A percentile compares a stretch with the other conserved stretches of the same genome.
phyloP scores from a whole-genome alignment of 2,888 invertebrate genomes.

The Seira sanloemensis region DNA sequence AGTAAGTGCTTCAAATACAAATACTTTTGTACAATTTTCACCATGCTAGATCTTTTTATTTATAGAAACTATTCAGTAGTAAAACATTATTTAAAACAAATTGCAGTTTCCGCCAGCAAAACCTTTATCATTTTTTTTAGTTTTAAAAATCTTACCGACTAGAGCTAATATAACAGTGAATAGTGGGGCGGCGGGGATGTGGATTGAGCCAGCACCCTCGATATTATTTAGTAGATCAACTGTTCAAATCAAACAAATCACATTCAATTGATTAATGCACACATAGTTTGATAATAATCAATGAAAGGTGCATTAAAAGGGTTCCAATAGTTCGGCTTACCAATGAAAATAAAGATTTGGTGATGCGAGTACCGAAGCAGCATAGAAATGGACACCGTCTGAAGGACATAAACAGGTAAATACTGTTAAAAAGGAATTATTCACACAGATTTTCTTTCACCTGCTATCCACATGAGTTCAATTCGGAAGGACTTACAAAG shows the following conservation, averaged over 20 bases:
- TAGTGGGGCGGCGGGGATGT: slow-evolving; percentile 96
- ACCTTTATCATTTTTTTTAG: no score
- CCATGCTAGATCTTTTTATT: no score
- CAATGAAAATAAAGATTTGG: slow-evolving; percentile 99
- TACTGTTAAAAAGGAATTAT: slow-evolving; percentile 37
- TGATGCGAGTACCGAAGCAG: slow-evolving; percentile 98
- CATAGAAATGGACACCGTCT: slow-evolving; percentile 99
- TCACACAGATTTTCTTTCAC: slow-evolving; percentile 2
- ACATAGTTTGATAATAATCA: no score
- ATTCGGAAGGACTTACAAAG: slow-evolving; percentile 95
- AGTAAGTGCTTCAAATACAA: no score
- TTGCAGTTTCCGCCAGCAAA: no score
- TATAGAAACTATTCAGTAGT: no score
- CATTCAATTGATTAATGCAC: slow-evolving; percentile 10
- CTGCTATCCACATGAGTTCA: not conserved
- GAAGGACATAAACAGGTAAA: slow-evolving; percentile 77
- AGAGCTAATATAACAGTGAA: slow-evolving; percentile 97
- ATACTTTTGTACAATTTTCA: no score
- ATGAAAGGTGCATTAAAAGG: no score
- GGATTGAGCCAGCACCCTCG: slow-evolving; percentile 80
- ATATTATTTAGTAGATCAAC: slow-evolving; percentile 98
- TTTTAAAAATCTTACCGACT: slow-evolving; percentile 88
- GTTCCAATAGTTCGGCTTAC: slow-evolving; percentile 81
- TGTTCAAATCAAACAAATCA: slow-evolving; percentile 76
- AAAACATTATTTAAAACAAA: no score